Evolutionary conservation across 1,140 invertebrate species (phyloP), one percentile per base, ranked within the genome.

Genomic region (Lordiphosa mommai): DNA sequence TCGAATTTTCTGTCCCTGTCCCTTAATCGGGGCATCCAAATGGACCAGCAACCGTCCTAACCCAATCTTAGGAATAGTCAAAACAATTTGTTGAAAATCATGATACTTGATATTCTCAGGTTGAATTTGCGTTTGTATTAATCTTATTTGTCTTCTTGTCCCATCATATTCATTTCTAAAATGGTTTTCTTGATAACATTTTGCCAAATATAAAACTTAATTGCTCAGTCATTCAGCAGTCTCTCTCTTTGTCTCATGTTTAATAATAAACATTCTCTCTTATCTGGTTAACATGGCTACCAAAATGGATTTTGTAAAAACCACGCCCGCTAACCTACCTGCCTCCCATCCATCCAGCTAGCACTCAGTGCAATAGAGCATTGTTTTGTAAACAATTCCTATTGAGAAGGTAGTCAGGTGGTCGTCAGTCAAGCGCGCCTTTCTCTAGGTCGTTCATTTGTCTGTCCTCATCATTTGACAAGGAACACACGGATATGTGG

Each of bases 371-470:
- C 23, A 27, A 1, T 27, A 27, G 23, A 27, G 7, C 23, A 27
- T 20, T 30, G 20, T 16, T 16, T n/a, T 4, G 20, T 23, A 41
- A 41, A 41, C n/a, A 41, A 13, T 27, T 43, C 13, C 7, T 29
- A 27, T 10, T 6, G 38, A 17, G 8, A n/a, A 27, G 38, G 20
- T 27, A 14, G 32, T 49, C 46, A 50, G 47, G 44, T 27, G 37
- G 53, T 38, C 33, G 53, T 38, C 40, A 47, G 30, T 41, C 50
- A 48, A 33, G 32, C 43, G 17, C 34, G 50, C 44, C 52, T 44
- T 58, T 58, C 64, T 67, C 44, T 58, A 67, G 64, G 64, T 59
- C 64, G 63, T 13, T 16, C 16, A 16, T 66, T 23, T 50, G 23
- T 65, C 56, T 49, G 43, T 53, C 48, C 37, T 30, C 23, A 52